Percentiles rank a stretch among this genome's conserved stretches.
Conservation (phyloP, 2,888 invertebrate genomes). For the Lycaena phlaeas region DNA sequence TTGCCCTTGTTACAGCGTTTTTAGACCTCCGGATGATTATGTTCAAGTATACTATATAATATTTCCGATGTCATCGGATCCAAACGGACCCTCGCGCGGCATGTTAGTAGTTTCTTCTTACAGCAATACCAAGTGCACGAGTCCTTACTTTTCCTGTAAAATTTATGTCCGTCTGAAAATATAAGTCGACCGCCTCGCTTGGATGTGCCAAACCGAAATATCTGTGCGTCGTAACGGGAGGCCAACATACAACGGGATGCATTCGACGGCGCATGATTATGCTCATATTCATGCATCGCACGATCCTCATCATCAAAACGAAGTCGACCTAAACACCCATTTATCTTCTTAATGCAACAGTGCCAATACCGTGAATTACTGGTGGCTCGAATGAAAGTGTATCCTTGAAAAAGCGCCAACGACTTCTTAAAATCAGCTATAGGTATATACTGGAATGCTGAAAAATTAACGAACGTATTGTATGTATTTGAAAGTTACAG, state of each 20-base stretch:
- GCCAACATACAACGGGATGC: not conserved
- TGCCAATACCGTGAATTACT: constrained; percentile 20
- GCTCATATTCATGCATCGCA: not conserved
- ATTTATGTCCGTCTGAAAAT: not conserved
- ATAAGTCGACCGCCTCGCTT: not conserved
- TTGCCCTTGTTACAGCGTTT: no score
- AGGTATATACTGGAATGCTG: no score
- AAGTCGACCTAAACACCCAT: constrained; percentile 19
- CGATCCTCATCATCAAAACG: constrained; percentile 19
- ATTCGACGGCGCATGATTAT: not conserved
- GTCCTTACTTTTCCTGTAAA: not conserved
- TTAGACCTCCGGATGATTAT: not conserved
- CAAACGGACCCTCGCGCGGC: not conserved
- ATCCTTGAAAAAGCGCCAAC: constrained; percentile 21
- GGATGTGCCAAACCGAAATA: not conserved
- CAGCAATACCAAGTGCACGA: constrained; percentile 1
- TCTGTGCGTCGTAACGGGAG: not conserved
- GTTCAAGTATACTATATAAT: not conserved
- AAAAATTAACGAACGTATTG: no score
- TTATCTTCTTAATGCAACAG: constrained; percentile 16
- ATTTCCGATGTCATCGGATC: not conserved
- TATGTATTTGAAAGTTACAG: no score
- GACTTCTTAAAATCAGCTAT: constrained; percentile 3
- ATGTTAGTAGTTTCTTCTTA: not conserved
- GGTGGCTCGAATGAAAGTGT: constrained; percentile 19